Percentiles rank a stretch among this genome's conserved stretches.
Conservation (phyloP, 2,113 vertebrate species). For the Ovis aries region ARS-UI_Ramb_v3.0 NC_056054.1:7246001-7246500, state of each 20-base stretch:
- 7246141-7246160: accelerated
- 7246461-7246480: accelerated
- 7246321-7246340: background rate
- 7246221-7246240: accelerated
- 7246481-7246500: accelerated
- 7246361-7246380: accelerated
- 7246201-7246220: background rate
- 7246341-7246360: background rate
- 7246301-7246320: no score
- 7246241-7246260: background rate
- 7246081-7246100: constrained; percentile 39
- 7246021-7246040: background rate
- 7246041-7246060: constrained; percentile 31
- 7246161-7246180: background rate
- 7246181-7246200: accelerated
- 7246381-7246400: background rate
- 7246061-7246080: constrained; percentile 39
- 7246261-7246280: no score
- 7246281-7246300: background rate
- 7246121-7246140: background rate
- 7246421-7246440: background rate
- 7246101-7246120: constrained; percentile 15
- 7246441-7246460: accelerated
- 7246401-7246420: background rate
- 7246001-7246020: accelerated